phyloP scores from a whole-genome alignment of 2,113 vertebrate species.

The Todiramphus chloris region DNA sequence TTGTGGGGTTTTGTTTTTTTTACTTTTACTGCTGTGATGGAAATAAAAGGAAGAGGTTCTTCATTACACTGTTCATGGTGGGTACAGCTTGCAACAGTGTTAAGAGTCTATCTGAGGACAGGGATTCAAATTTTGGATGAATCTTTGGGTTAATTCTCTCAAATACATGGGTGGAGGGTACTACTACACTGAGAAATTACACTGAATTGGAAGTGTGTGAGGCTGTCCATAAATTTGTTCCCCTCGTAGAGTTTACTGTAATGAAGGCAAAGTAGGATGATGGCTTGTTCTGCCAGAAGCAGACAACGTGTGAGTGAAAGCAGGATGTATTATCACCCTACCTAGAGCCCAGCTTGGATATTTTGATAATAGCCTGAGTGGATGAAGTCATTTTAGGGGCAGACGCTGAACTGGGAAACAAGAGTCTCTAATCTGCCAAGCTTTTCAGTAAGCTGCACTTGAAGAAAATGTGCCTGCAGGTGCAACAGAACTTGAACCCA shows the following conservation, averaged over 20 bases:
- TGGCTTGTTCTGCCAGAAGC: not conserved
- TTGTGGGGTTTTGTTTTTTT: no score
- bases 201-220: not conserved
- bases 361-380: constrained; percentile 48
- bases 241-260: not conserved
- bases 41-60: not conserved
- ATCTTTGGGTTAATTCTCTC: not conserved
- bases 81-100: not conserved
- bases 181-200: not conserved
- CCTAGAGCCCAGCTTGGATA: constrained; percentile 18
- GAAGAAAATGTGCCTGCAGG: constrained; percentile 37
- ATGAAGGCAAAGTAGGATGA: not conserved
- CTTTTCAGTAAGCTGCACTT: constrained; percentile 48
- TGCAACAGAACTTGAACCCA: constrained; percentile 26
- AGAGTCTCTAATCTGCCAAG: not conserved
- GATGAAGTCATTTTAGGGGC: constrained; percentile 54
- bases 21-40: not conserved
- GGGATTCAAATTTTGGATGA: not conserved
- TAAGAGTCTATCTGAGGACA: not conserved
- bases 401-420: constrained; percentile 56
- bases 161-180: not conserved
- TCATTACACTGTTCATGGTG: not conserved
- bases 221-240: not conserved
- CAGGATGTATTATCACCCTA: constrained; percentile 38
- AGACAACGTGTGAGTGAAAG: constrained; percentile 23